Base-by-base conservation (phyloP, 92 coral and sea anemone genomes). In the Phenganax marumi region DNA sequence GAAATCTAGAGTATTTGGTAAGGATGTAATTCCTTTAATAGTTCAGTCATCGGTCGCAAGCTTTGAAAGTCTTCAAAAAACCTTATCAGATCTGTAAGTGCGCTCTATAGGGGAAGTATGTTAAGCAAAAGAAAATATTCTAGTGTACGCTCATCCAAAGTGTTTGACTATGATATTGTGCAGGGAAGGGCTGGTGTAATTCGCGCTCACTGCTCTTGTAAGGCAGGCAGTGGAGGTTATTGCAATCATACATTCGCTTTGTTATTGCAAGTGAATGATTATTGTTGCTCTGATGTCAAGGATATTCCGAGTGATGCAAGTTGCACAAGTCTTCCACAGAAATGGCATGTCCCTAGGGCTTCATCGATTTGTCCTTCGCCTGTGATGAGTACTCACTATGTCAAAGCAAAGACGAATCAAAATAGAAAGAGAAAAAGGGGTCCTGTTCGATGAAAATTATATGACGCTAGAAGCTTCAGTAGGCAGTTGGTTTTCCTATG, bases 171-270 rank as follows among this genome's bases (percentile, higher is more conserved):
- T n/a, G 88, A 70, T 54, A 26, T 48, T 21, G 80, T 76, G 21
- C 73, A 53, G 10, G 70, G 70, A 71, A 60, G 48, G 43, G n/a
- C n/a, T n/a, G n/a, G n/a, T n/a, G n/a, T n/a, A n/a, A n/a, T n/a
- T n/a, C n/a, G n/a, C n/a, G n/a, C n/a, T n/a, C n/a, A n/a, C n/a
- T n/a, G n/a, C n/a, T n/a, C n/a, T n/a, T n/a, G n/a, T n/a, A n/a
- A n/a, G n/a, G n/a, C n/a, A n/a, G n/a, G n/a, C n/a, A n/a, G n/a
- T n/a, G 83, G 89, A 17, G 85, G 89, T 10, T 87, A 89, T 61
- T 83, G 89, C 54, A 89, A 89, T 83, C 91, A 89, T 63, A 80
- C 71, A 33, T 89, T 89, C 39, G 85, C 86, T 22, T 55, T 89
- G 51, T 13, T 89, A 7, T 87, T 50, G 73, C 86, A 72, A 13